These are phyloP conservation scores for Cebidichthys violaceus DNA, from an alignment of 2,113 vertebrate genomes.

Conservation along the genomic window DNA sequence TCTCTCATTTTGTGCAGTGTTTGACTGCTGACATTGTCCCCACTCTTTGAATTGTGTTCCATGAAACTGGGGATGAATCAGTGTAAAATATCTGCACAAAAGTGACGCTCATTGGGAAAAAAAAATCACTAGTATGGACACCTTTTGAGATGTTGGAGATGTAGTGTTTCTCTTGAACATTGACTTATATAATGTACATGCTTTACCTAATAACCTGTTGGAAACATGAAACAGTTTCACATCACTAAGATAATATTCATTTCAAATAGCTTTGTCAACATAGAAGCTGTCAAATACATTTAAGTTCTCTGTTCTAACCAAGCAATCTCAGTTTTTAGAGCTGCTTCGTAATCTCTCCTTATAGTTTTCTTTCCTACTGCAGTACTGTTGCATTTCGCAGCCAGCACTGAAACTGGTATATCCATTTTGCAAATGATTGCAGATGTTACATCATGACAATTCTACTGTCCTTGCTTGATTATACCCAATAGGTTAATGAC, in stretches of 20 bases:
- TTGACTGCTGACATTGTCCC: not conserved
- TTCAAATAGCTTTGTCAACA: constrained; percentile 24
- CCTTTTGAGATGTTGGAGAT: constrained; percentile 5
- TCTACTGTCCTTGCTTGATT: constrained; percentile 46
- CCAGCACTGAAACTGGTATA: constrained; percentile 34
- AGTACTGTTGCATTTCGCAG: constrained; percentile 29
- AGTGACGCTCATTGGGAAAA: not conserved
- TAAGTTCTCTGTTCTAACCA: not conserved
- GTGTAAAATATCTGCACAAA: not conserved
- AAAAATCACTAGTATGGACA: not conserved
- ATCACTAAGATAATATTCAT: constrained; percentile 40
- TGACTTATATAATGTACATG: constrained; percentile 24
- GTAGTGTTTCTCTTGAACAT: not conserved
- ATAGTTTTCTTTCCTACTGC: constrained; percentile 11
- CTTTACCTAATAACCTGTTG: constrained; percentile 24
- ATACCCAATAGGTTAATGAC: constrained; percentile 68
- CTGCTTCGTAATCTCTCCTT: not conserved
- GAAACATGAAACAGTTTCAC: constrained; percentile 49
- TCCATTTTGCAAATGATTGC: constrained; percentile 59
- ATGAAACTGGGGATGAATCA: not conserved
- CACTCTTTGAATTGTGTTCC: not conserved
- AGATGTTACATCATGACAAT: constrained; percentile 59
- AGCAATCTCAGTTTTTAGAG: not conserved
- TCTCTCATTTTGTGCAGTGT: not conserved
- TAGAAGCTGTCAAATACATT: constrained; percentile 20